A percentile compares a stretch with the other conserved stretches of the same genome.
Conservation (phyloP, 2,113 vertebrate genomes). For the western clawed frog (Xenopus tropicalis) region UCB_Xtro_10.0 CM004448.2:144060501-144061000, state of each 20-base stretch:
- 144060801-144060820: conserved; percentile 2
- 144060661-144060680: not conserved
- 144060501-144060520: too few relatives aligned
- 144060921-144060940: too few relatives aligned
- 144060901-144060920: too few relatives aligned
- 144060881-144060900: too few relatives aligned
- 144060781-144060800: not conserved
- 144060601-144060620: not conserved
- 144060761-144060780: conserved; percentile 6
- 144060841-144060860: too few relatives aligned
- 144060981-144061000: too few relatives aligned
- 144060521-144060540: too few relatives aligned
- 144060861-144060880: too few relatives aligned
- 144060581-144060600: not conserved
- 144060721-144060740: not conserved
- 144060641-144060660: not conserved
- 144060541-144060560: too few relatives aligned
- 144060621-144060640: not conserved
- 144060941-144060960: too few relatives aligned
- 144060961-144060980: too few relatives aligned
- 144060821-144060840: not conserved
- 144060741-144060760: conserved; percentile 2
- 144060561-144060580: too few relatives aligned
- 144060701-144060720: not conserved
- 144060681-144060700: not conserved